Conservation (phyloP, 2,888 invertebrate genomes). For the Lobophora halterata region DNA sequence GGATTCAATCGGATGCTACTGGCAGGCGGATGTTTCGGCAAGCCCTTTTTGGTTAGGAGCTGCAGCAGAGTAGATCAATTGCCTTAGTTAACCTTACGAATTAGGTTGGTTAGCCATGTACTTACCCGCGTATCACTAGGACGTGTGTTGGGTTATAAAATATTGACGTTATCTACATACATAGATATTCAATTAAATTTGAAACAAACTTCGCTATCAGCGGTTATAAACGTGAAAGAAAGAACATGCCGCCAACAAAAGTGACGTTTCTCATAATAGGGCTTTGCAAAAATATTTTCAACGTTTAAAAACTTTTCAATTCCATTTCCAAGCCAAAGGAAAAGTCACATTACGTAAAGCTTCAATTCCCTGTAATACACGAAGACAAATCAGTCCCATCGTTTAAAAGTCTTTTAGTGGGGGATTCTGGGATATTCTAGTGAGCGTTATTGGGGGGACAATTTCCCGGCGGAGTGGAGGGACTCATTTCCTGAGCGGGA, state of each 20-base stretch:
- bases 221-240: too few species aligned
- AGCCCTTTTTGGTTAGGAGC: slow-evolving; percentile 12
- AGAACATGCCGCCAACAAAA: too few species aligned
- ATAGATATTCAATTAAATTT: too few species aligned
- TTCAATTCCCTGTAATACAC: slow-evolving; percentile 55
- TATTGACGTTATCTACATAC: too few species aligned
- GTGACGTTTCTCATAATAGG: too few species aligned
- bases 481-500: slow-evolving; percentile 73
- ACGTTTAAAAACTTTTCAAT: slow-evolving; percentile 8
- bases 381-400: slow-evolving; percentile 65
- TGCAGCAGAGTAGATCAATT: slow-evolving; percentile 1
- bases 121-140: too few species aligned
- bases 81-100: neutral
- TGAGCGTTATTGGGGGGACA: slow-evolving; percentile 72
- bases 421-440: slow-evolving; percentile 63
- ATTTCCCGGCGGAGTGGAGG: slow-evolving; percentile 74
- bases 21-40: slow-evolving; percentile 52
- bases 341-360: slow-evolving; percentile 35
- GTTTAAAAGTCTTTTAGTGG: slow-evolving; percentile 69
- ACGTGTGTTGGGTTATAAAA: too few species aligned
- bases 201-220: too few species aligned
- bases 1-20: slow-evolving; percentile 68
- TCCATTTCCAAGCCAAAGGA: slow-evolving; percentile 27
- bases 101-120: too few species aligned
- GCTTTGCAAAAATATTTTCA: too few species aligned